A percentile compares a stretch with the other conserved stretches of the same genome.
Evolutionary conservation across 2,113 vertebrate genomes (phyloP).

Genomic region (Periophthalmodon schlosseri): DNA sequence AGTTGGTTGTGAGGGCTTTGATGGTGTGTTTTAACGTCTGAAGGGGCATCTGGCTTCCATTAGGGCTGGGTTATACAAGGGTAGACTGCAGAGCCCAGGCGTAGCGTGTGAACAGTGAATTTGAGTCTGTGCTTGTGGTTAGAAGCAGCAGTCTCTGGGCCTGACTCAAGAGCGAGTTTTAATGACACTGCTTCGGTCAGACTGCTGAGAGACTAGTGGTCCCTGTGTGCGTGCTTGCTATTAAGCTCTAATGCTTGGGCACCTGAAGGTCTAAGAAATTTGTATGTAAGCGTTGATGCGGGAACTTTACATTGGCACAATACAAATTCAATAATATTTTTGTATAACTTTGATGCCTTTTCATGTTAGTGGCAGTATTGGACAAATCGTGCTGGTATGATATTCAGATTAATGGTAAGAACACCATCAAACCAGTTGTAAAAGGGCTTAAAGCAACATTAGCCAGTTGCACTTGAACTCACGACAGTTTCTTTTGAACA

Average conservation of each 20-base stretch:
- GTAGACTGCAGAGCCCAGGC: slow-evolving; percentile 37
- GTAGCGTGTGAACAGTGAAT: slow-evolving; percentile 63
- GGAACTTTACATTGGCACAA: too few relatives aligned
- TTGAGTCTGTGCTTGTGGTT: slow-evolving; percentile 57
- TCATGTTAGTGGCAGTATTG: not conserved
- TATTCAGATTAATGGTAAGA: not conserved
- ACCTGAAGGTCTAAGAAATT: not conserved
- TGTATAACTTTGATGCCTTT: too few relatives aligned
- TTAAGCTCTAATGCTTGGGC: not conserved
- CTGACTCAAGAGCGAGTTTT: slow-evolving; percentile 54
- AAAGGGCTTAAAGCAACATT: not conserved
- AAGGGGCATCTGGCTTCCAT: slow-evolving; percentile 65
- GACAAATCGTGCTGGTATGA: not conserved
- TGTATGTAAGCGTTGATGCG: not conserved
- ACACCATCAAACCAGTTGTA: not conserved
- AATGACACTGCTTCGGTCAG: slow-evolving; percentile 48
- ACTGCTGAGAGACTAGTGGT: slow-evolving; percentile 11
- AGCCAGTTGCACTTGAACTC: not conserved
- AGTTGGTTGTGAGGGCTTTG: slow-evolving; percentile 47
- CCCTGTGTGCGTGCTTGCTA: slow-evolving; percentile 9
- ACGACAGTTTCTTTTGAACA: not conserved
- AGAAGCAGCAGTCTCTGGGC: slow-evolving; percentile 38
- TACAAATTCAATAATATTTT: too few relatives aligned
- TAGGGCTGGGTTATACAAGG: slow-evolving; percentile 60
- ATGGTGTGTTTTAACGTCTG: slow-evolving; percentile 54